Evolutionary conservation across 2,797 vertebrate genomes (phyloP), one percentile per base, ranked within the genome.

Genomic region (Mallotus villosus): DNA sequence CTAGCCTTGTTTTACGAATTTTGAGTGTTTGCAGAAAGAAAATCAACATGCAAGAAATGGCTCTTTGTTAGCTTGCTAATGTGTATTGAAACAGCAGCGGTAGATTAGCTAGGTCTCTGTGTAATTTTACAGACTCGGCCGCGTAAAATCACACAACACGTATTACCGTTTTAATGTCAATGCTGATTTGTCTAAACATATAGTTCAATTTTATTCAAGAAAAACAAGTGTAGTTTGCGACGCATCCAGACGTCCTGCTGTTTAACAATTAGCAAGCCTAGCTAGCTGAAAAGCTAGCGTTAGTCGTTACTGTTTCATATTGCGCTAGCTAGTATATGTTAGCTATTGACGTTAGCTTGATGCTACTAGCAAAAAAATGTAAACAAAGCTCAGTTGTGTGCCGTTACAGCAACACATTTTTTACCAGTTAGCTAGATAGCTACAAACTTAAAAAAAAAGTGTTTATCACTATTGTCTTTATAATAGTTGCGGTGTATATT

Each of bases 21-120:
- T 53, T 53, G 16, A 53, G 4, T 53, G 51, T 53, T 19, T 4
- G 3, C 51, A 17, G 51, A 27, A 60, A 41, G 37, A 41, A 41
- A 41, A 11, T 41, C 37, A 41, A 41, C 37, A 41, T 41, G 21
- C 25, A 60, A 12, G 21, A 22, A 60, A 60, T 55, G 67, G 46
- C 60, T 70, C n/a, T 68, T 59, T 21, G 2, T 5, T 76, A 3
- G 68, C 58, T 77, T 64, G 67, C 57, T 62, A 60, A n/a, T 34
- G 21, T 41, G 14, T 64, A 24, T 32, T n/a, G 16, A 4, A 25
- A 4, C 46, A 29, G 37, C 11, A 12, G 2, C 8, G 1, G 0
- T 6, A 17, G 16, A 19, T 51, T 51, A 51, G 16, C 1, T 17
- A 1, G n/a, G n/a, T 14, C 7, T n/a, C 4, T 17, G 16, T 19